Evolutionary conservation across 2,113 vertebrate genomes (phyloP).

Genomic region (Grammomys dolichurus): DNA sequence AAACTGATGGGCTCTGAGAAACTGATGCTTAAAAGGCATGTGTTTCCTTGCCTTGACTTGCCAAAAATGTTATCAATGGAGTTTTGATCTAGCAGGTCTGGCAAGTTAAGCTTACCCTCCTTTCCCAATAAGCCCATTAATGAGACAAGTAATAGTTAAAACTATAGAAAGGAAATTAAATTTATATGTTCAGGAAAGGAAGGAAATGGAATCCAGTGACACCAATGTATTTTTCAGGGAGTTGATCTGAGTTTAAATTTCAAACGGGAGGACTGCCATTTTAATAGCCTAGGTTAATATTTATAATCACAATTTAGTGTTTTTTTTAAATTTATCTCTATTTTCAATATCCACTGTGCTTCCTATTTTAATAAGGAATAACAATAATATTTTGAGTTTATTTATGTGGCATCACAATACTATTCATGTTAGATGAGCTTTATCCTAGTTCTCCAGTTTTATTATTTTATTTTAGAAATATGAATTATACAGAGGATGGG

Average conservation of each 20-base stretch:
- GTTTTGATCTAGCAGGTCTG: not conserved
- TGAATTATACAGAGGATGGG: not conserved
- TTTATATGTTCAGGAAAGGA: not conserved
- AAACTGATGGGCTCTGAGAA: not conserved
- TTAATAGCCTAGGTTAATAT: not conserved
- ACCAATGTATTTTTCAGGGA: not conserved
- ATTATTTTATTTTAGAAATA: slow-evolving; percentile 1
- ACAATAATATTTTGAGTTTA: not conserved
- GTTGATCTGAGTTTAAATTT: not conserved
- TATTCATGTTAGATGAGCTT: not conserved
- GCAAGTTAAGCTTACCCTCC: not conserved
- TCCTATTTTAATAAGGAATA: not conserved
- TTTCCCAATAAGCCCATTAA: not conserved
- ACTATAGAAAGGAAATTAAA: not conserved
- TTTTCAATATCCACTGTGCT: slow-evolving; percentile 16
- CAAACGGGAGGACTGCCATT: not conserved
- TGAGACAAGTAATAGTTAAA: not conserved
- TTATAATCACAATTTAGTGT: not conserved
- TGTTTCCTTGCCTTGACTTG: not conserved
- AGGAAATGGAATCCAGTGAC: not conserved
- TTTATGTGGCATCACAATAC: not conserved
- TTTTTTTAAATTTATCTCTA: not conserved
- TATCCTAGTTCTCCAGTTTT: slow-evolving; percentile 7
- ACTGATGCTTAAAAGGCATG: not conserved
- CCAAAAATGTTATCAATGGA: not conserved